Percentiles rank a stretch among this genome's conserved stretches.
phyloP scores from a whole-genome alignment of 2,113 vertebrate genomes.

The Caracal caracal region DNA sequence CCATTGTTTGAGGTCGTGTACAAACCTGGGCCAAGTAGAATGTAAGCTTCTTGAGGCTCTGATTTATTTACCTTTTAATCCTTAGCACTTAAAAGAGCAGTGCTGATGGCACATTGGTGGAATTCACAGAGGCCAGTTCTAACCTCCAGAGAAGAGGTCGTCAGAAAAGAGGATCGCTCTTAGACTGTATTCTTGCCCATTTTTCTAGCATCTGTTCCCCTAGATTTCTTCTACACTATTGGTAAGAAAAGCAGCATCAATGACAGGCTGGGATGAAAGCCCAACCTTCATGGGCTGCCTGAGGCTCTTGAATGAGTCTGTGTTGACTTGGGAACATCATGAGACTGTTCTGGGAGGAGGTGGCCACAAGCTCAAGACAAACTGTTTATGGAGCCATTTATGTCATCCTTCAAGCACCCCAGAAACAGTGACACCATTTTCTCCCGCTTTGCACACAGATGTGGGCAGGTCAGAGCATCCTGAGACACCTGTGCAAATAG shows the following conservation, averaged over 20 bases:
- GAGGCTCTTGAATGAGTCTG: background rate
- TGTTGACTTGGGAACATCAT: background rate
- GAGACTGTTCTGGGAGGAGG: background rate
- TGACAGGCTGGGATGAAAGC: too few relatives aligned
- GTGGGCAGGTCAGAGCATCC: background rate
- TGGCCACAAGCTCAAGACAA: background rate
- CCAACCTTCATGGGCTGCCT: background rate
- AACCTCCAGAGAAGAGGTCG: background rate
- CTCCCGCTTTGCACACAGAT: background rate
- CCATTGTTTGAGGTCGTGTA: background rate
- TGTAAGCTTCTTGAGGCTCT: background rate
- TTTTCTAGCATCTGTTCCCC: slow-evolving; percentile 10
- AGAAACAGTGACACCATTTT: background rate
- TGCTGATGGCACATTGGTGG: background rate
- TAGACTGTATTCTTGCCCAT: background rate
- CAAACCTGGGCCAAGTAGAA: background rate
- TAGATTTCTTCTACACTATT: background rate
- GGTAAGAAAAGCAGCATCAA: background rate
- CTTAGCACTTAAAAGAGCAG: background rate
- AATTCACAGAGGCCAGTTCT: background rate
- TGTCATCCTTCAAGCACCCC: background rate
- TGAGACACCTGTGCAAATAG: background rate
- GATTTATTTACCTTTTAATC: background rate
- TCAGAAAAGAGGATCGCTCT: background rate
- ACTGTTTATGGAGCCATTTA: background rate